These are phyloP conservation scores for Gobio occitaniae DNA, from an alignment of 2,797 vertebrate genomes.

Conservation along the genomic window DNA sequence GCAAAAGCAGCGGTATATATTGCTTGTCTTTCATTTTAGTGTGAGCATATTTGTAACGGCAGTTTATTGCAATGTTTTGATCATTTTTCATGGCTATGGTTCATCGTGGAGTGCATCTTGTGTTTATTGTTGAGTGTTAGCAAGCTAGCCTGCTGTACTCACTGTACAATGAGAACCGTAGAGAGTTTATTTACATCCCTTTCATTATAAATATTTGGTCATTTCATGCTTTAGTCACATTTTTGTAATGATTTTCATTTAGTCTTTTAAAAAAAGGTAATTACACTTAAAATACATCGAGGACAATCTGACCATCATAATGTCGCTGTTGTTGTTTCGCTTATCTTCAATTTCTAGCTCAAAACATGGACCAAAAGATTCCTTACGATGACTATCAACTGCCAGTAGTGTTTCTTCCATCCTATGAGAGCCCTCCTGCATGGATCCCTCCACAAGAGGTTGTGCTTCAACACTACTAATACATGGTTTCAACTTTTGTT, in stretches of 20 bases:
- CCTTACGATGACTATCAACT: conserved; percentile 91
- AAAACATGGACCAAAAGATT: conserved; percentile 85
- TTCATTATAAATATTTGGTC: background rate
- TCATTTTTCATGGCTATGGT: background rate
- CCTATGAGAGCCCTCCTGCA: conserved; percentile 93
- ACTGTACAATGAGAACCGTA: background rate
- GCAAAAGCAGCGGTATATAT: background rate
- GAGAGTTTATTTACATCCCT: background rate
- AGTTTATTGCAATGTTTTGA: background rate
- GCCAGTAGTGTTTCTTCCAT: conserved; percentile 92
- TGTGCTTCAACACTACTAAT: conserved; percentile 68
- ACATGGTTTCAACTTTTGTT: background rate
- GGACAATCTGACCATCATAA: background rate
- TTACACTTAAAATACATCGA: background rate
- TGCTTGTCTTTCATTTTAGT: background rate
- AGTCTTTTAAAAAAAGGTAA: background rate
- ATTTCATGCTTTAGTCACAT: background rate
- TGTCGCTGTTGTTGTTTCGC: background rate
- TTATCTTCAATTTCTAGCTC: conserved; percentile 28
- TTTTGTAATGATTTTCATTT: background rate
- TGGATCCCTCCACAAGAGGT: conserved; percentile 96
- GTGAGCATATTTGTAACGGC: background rate
- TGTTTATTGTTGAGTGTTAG: conserved; percentile 21
- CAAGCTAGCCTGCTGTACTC: conserved; percentile 23
- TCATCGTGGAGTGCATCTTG: background rate